Percentiles rank a stretch among this genome's conserved stretches.
Evolutionary conservation across 1,140 invertebrate genomes (phyloP).

Genomic region (Pentalonia nigronervosa): DNA sequence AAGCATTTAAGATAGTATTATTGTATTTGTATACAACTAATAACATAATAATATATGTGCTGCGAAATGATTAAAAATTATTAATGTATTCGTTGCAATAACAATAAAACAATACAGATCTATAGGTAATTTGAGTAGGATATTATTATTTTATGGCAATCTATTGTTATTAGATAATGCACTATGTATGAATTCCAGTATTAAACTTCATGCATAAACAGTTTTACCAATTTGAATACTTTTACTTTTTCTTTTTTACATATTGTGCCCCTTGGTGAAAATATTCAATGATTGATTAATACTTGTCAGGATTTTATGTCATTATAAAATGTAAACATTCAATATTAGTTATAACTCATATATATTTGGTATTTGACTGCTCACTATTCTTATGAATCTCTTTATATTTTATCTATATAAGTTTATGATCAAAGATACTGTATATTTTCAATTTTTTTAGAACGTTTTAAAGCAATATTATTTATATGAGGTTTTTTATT

Average conservation of each 20-base stretch:
- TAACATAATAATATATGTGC: neutral
- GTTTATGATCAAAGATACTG: neutral
- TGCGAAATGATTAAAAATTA: neutral
- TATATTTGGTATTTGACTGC: neutral
- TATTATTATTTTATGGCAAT: neutral
- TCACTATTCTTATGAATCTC: neutral
- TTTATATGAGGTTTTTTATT: neutral
- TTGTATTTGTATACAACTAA: neutral
- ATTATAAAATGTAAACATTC: neutral
- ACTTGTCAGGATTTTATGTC: neutral
- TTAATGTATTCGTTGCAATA: neutral
- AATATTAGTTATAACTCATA: neutral
- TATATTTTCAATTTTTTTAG: neutral
- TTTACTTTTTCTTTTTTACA: neutral
- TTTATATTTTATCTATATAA: neutral
- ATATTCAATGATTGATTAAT: neutral
- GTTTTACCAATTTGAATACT: neutral
- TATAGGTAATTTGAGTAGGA: neutral
- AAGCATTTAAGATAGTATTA: slow-evolving; percentile 15
- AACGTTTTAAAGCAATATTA: neutral
- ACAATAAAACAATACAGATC: neutral
- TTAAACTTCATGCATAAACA: neutral
- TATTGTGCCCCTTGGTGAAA: neutral
- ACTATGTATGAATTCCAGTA: neutral
- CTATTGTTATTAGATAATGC: neutral